These are phyloP conservation scores for Apis cerana DNA, from an alignment of 1,140 invertebrate genomes.

Conservation along the genomic window DNA sequence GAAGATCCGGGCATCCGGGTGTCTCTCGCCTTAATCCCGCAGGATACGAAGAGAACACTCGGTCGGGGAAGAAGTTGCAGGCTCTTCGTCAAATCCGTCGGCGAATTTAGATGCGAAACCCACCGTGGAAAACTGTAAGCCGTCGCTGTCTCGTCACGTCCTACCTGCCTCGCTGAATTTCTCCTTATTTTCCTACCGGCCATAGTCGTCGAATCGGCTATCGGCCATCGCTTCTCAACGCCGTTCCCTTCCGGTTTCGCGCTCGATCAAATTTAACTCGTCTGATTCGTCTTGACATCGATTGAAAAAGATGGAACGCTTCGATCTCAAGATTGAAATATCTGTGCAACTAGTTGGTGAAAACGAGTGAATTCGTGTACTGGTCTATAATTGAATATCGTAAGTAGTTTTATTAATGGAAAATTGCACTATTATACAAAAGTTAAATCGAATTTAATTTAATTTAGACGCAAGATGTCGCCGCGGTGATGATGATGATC, in stretches of 20 bases:
- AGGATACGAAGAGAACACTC: conserved; percentile 16
- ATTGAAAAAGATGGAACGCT: too few species aligned
- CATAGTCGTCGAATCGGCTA: background rate
- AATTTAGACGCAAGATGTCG: too few species aligned
- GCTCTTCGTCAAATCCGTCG: conserved; percentile 28
- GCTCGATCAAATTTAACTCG: conserved; percentile 12
- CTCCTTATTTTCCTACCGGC: background rate
- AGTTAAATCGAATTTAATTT: too few species aligned
- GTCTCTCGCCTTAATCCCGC: conserved; percentile 33
- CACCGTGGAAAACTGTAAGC: conserved; percentile 9
- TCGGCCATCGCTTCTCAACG: background rate
- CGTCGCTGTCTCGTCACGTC: conserved; percentile 17
- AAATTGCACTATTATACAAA: too few species aligned
- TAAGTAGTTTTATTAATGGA: too few species aligned
- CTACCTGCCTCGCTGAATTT: background rate
- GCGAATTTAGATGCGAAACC: conserved; percentile 41
- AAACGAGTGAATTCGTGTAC: too few species aligned
- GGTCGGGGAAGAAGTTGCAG: conserved; percentile 4
- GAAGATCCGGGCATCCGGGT: too few species aligned
- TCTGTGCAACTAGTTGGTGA: too few species aligned
- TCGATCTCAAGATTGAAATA: too few species aligned
- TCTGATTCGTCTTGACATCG: too few species aligned
- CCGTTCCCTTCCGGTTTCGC: background rate
- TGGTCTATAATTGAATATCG: too few species aligned
- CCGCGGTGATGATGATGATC: too few species aligned